These are phyloP conservation scores for Hippocampus abdominalis DNA, from an alignment of 2,113 vertebrate species.

Conservation along the genomic window DNA sequence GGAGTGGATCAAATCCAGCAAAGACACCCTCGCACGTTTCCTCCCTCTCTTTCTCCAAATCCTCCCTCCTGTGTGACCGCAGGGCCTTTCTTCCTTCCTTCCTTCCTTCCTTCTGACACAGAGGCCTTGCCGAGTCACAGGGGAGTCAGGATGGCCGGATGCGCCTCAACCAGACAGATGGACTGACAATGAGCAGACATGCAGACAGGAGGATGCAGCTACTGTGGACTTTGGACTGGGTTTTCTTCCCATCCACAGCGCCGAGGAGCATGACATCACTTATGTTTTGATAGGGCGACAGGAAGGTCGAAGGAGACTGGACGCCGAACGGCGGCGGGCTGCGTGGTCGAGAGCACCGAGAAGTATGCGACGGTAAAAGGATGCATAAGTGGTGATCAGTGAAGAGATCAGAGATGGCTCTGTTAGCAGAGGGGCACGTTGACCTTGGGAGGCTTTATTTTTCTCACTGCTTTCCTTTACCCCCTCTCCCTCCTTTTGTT, in stretches of 20 bases:
- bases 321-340: neutral
- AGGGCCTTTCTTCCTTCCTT: constrained; percentile 62
- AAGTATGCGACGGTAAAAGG: constrained; percentile 9
- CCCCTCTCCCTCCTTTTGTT: constrained; percentile 8
- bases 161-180: constrained; percentile 47
- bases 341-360: constrained; percentile 16
- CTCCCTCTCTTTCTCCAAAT: constrained; percentile 60
- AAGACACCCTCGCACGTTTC: constrained; percentile 68
- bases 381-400: constrained; percentile 14
- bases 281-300: constrained; percentile 61
- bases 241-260: constrained; percentile 47
- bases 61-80: constrained; percentile 55
- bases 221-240: constrained; percentile 45
- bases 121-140: constrained; percentile 55
- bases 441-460: constrained; percentile 18
- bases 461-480: constrained; percentile 9
- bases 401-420: constrained; percentile 1
- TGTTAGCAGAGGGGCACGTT: neutral
- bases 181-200: constrained; percentile 50
- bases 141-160: constrained; percentile 67
- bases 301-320: constrained; percentile 36
- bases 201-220: constrained; percentile 55
- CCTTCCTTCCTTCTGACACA: constrained; percentile 64
- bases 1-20: constrained; percentile 65
- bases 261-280: constrained; percentile 55